Percentiles rank a stretch among this genome's conserved stretches.
Conservation (phyloP, 2,113 vertebrate species). For the Cygnus atratus region DNA sequence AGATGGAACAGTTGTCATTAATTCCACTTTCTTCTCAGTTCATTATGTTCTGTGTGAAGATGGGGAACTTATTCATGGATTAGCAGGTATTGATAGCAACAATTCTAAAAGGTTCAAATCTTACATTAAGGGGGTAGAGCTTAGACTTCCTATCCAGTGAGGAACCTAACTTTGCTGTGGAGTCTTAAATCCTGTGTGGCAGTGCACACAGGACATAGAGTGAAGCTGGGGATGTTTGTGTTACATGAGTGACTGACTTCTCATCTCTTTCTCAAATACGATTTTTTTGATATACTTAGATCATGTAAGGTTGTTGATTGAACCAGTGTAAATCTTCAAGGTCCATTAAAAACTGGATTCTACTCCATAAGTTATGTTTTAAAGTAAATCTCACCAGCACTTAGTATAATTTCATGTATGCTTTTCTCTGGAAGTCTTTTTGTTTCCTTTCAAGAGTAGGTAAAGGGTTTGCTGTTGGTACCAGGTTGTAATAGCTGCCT, state of each 20-base stretch:
- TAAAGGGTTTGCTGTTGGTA: neutral
- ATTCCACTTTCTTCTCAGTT: neutral
- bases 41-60: neutral
- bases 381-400: neutral
- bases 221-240: neutral
- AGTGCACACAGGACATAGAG: neutral
- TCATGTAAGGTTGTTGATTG: neutral
- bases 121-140: no score
- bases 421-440: neutral
- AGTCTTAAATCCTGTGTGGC: neutral
- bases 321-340: neutral
- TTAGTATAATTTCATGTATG: neutral
- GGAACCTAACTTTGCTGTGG: neutral
- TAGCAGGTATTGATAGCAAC: neutral
- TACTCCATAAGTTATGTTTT: neutral
- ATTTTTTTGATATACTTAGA: neutral
- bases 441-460: neutral
- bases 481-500: neutral
- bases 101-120: no score
- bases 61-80: neutral
- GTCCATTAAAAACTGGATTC: neutral
- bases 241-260: neutral
- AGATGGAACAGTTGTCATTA: neutral
- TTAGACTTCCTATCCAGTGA: neutral
- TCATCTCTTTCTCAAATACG: neutral